These are phyloP conservation scores for Agrochola lychnidis DNA, from an alignment of 2,888 invertebrate species.

Conservation along the genomic window DNA sequence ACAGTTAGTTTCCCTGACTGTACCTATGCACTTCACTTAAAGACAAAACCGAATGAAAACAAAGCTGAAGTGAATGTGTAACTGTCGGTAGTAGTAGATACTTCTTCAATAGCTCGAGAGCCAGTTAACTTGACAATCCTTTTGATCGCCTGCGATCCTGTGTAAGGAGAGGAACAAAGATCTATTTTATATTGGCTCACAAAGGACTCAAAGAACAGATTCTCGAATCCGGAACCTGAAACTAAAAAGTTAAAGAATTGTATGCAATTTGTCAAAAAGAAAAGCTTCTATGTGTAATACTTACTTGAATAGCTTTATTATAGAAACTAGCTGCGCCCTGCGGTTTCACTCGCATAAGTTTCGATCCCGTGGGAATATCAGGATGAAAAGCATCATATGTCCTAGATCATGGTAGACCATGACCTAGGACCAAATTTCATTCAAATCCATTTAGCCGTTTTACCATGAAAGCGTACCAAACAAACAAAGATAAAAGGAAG, in stretches of 20 bases:
- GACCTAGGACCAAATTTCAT: too few species aligned
- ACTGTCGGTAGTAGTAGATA: constrained; percentile 6
- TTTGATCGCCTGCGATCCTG: constrained; percentile 18
- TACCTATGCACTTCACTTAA: not conserved
- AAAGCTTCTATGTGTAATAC: not conserved
- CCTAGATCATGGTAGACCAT: too few species aligned
- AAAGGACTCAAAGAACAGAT: constrained; percentile 32
- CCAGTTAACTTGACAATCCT: constrained; percentile 42
- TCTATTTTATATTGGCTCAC: constrained; percentile 43
- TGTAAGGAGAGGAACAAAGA: constrained; percentile 34
- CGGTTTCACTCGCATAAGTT: too few species aligned
- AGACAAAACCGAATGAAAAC: not conserved
- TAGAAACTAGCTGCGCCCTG: too few species aligned
- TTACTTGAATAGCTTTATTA: not conserved
- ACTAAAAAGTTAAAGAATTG: constrained; percentile 9
- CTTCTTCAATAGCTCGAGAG: constrained; percentile 11
- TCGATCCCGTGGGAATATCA: too few species aligned
- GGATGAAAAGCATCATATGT: too few species aligned
- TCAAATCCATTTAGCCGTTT: too few species aligned
- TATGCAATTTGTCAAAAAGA: constrained; percentile 11
- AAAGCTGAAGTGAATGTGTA: not conserved
- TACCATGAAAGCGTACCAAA: too few species aligned
- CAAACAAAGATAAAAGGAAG: too few species aligned
- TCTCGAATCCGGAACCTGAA: constrained; percentile 11
- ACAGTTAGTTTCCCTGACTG: not conserved